A percentile compares a stretch with the other conserved stretches of the same genome.
Conservation (phyloP, 2,797 vertebrate genomes). For the Hafferia zeledoni region DNA sequence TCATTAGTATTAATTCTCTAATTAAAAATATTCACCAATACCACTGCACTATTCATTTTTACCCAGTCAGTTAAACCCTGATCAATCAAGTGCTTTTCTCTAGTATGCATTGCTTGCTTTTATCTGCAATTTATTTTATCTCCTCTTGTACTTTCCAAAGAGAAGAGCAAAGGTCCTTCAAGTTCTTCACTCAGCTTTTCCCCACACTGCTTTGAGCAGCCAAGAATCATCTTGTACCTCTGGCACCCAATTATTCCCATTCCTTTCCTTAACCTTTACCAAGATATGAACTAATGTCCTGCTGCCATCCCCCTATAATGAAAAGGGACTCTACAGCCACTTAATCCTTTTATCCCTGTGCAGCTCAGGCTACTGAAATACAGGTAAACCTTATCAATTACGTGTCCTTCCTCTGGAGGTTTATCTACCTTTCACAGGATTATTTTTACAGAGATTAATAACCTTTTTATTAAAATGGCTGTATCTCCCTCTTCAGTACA, state of each 20-base stretch:
- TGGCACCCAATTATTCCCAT: background rate
- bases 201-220: background rate
- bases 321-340: background rate
- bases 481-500: background rate
- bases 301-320: background rate
- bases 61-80: background rate
- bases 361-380: background rate
- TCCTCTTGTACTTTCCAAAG: background rate
- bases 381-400: background rate
- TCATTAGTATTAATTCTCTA: background rate
- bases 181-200: background rate
- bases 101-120: background rate
- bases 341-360: background rate
- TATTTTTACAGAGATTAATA: background rate
- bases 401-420: background rate
- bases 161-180: background rate
- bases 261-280: background rate
- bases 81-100: background rate
- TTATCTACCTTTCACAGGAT: background rate
- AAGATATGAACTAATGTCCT: background rate
- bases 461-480: background rate
- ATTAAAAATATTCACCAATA: background rate
- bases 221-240: background rate
- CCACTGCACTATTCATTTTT: background rate
- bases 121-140: background rate